These are phyloP conservation scores for Eudemis profundana DNA, from an alignment of 2,888 invertebrate species.

Conservation along the genomic window DNA sequence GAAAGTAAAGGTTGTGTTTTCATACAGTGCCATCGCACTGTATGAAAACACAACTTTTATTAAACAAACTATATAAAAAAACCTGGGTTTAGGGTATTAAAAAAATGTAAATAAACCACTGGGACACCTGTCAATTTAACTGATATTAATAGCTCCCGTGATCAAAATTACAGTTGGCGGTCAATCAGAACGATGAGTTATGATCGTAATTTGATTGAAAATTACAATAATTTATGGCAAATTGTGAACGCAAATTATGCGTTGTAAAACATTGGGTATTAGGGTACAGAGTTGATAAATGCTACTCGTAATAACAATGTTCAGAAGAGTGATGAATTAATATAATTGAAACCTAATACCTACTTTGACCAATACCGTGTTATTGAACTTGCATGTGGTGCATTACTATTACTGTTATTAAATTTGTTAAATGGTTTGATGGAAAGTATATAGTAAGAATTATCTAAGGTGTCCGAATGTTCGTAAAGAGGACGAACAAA, in stretches of 20 bases:
- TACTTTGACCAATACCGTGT: too few relatives aligned
- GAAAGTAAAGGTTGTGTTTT: too few relatives aligned
- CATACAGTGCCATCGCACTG: too few relatives aligned
- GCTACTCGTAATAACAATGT: neutral
- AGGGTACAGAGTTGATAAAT: neutral
- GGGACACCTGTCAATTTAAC: constrained; percentile 22
- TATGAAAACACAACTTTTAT: too few relatives aligned
- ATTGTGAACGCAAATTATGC: constrained; percentile 5
- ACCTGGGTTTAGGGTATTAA: neutral
- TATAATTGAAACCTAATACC: too few relatives aligned
- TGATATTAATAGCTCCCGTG: constrained; percentile 13
- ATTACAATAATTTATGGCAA: constrained; percentile 30
- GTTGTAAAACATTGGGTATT: constrained; percentile 4
- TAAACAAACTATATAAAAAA: neutral
- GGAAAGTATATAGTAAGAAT: too few relatives aligned
- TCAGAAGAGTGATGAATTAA: neutral
- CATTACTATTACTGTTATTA: too few relatives aligned
- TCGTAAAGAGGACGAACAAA: too few relatives aligned
- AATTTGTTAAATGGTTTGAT: too few relatives aligned
- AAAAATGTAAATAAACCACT: constrained; percentile 10
- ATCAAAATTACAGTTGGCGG: constrained; percentile 30
- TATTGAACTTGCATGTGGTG: too few relatives aligned
- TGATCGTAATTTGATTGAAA: constrained; percentile 38
- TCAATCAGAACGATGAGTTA: constrained; percentile 38
- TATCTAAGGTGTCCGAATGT: too few relatives aligned